Percentiles rank a stretch among this genome's conserved stretches.
phyloP scores from a whole-genome alignment of 2,113 vertebrate species.

The Lagopus muta region DNA sequence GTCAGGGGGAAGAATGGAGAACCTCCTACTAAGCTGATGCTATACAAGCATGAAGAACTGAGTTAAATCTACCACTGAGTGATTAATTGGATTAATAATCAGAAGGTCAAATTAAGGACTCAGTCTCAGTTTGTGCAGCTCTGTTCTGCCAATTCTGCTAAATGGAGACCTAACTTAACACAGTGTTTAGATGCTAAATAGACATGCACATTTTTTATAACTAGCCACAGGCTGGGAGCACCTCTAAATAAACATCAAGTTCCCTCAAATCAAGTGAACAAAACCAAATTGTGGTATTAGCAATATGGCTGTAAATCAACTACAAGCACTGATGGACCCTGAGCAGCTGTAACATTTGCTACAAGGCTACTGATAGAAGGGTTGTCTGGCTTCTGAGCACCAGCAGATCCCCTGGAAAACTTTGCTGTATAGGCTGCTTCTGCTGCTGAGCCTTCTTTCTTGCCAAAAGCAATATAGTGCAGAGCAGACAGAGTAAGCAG shows the following conservation, averaged over 20 bases:
- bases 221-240: background rate
- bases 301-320: background rate
- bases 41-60: background rate
- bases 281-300: background rate
- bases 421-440: background rate
- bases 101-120: slow-evolving; percentile 38
- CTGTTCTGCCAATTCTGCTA: background rate
- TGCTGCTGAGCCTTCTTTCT: background rate
- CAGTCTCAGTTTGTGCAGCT: slow-evolving; percentile 8
- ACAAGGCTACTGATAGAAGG: background rate
- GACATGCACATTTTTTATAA: background rate
- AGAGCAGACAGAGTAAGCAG: background rate
- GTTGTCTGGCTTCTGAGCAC: background rate
- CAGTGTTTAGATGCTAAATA: background rate
- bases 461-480: background rate
- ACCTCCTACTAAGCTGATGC: slow-evolving; percentile 2
- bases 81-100: slow-evolving; percentile 62
- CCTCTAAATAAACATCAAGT: background rate
- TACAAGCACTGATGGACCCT: background rate
- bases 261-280: background rate
- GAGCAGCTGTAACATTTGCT: background rate
- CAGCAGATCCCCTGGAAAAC: background rate
- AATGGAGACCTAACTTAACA: background rate
- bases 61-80: slow-evolving; percentile 43
- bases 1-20: background rate